phyloP scores from a whole-genome alignment of 1,140 invertebrate species.

The Linepithema humile region DNA sequence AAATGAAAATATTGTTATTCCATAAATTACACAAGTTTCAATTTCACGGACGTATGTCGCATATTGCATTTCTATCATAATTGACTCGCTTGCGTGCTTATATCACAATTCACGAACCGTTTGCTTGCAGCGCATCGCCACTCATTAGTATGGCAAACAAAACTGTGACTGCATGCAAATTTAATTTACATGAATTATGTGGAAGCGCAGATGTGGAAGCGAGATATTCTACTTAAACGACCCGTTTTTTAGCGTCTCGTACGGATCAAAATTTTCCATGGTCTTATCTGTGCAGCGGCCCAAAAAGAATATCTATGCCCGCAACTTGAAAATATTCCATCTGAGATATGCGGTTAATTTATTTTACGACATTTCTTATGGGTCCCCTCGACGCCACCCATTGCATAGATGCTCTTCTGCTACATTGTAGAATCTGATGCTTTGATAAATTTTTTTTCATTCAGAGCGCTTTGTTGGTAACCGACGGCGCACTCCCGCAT shows the following conservation, averaged over 20 bases:
- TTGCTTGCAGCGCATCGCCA: not conserved
- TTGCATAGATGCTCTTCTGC: not conserved
- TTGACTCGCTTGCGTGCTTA: too few relatives aligned
- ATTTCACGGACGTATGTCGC: too few relatives aligned
- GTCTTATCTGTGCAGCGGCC: not conserved
- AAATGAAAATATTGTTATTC: not conserved
- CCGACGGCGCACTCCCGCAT: not conserved
- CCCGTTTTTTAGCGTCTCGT: not conserved
- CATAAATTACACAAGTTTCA: too few relatives aligned
- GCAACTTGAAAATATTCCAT: not conserved
- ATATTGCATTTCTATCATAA: too few relatives aligned
- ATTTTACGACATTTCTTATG: constrained; percentile 41
- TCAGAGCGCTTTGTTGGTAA: not conserved
- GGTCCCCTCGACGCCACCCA: not conserved
- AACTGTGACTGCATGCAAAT: not conserved
- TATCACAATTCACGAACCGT: too few relatives aligned
- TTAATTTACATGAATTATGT: not conserved
- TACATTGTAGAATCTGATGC: not conserved
- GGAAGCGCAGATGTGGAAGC: not conserved
- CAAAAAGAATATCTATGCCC: constrained; percentile 1
- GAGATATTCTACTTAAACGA: not conserved
- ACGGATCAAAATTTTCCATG: not conserved
- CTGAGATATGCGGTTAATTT: constrained; percentile 20
- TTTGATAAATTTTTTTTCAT: constrained; percentile 21
- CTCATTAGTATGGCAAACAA: not conserved